phyloP scores from a whole-genome alignment of 2,888 invertebrate genomes.

The Operophtera brumata region DNA sequence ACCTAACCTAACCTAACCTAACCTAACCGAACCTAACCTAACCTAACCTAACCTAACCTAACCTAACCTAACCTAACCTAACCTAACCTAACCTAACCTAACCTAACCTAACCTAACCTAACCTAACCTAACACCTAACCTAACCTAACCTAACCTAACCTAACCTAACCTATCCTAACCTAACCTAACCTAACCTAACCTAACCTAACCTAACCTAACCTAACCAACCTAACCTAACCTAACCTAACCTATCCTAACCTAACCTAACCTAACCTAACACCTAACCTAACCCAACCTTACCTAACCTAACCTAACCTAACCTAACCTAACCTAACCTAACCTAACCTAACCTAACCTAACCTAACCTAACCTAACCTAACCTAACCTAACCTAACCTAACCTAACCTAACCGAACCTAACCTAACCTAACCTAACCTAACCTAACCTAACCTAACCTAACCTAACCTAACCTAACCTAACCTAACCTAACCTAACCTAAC shows the following conservation, averaged over 20 bases:
- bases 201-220: slow-evolving; percentile 40
- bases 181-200: slow-evolving; percentile 40
- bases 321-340: slow-evolving; percentile 31
- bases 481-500: slow-evolving; percentile 22
- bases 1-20: too few species aligned
- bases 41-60: too few species aligned
- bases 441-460: slow-evolving; percentile 31
- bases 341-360: slow-evolving; percentile 33
- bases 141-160: slow-evolving; percentile 34
- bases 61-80: too few species aligned
- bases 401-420: too few species aligned
- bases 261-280: slow-evolving; percentile 35
- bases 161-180: slow-evolving; percentile 37
- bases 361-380: slow-evolving; percentile 37
- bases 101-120: slow-evolving; percentile 29
- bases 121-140: too few species aligned
- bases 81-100: slow-evolving; percentile 8
- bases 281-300: slow-evolving; percentile 33
- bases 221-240: slow-evolving; percentile 33
- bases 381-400: slow-evolving; percentile 19
- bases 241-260: slow-evolving; percentile 37
- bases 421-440: slow-evolving; percentile 26
- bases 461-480: slow-evolving; percentile 29
- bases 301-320: slow-evolving; percentile 23
- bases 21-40: too few species aligned